Base-by-base conservation (phyloP, 2,888 invertebrate species). In the Apoda limacodes region DNA sequence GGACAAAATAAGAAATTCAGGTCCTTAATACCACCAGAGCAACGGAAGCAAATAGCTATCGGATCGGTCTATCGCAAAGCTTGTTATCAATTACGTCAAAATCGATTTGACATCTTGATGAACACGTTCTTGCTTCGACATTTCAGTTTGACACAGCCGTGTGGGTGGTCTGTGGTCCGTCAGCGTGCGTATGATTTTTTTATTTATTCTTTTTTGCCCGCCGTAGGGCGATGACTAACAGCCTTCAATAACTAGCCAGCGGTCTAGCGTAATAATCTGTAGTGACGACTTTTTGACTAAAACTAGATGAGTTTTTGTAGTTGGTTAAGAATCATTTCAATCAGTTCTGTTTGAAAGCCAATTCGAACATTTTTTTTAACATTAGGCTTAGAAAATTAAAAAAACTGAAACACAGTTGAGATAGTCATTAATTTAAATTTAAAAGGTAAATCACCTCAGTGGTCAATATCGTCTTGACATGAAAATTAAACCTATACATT, bases 41-140 rank as follows among this genome's bases (percentile, higher is more conserved):
- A 49, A 56, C 60, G 55, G 61, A 55, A 60, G 59, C 60, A 51
- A 46, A 44, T 42, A 45, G 37, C 34, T 31, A 41, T 40, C 38
- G 39, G 37, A 46, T 46, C 46, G 48, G 40, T 40, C 35, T 35
- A 42, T 48, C 65, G 66, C 66, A 66, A 68, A 61, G 56, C 50
- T 46, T 57, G 57, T 66, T 68, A 63, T 63, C 66, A 70, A 75
- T 75, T 74, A 75, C 67, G 78, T 78, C 78, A 71, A 72, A 75
- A 56, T 61, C 66, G 62, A 76, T 78, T 76, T 75, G 76, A 75
- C 75, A 76, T 70, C 60, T 74, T 72, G 76, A 76, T 75, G 78
- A 76, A 75, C 76, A 76, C 69, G 72, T 62, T 66, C 60, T 44
- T 50, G 48, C 55, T 60, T 63, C 66, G 63, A 70, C 60, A 55